Percentiles rank a stretch among this genome's conserved stretches.
Evolutionary conservation across 2,797 vertebrate genomes (phyloP).

Genomic region (Anableps anableps): DNA sequence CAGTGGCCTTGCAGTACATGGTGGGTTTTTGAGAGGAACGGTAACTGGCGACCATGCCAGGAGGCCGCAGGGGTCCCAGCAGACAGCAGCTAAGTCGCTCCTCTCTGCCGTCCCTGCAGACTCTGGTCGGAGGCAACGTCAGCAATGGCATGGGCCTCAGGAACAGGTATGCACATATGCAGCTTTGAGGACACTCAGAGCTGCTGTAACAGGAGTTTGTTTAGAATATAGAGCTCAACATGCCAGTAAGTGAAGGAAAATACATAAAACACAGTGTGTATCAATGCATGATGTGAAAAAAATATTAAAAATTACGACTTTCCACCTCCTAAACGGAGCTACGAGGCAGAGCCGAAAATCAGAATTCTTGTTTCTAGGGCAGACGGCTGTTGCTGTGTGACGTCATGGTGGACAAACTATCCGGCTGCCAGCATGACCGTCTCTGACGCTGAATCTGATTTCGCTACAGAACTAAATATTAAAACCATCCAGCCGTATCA

Average conservation of each 20-base stretch:
- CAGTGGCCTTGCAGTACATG: conserved; percentile 76
- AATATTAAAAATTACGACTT: neutral
- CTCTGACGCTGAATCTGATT: neutral
- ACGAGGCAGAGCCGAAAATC: neutral
- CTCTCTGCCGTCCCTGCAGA: conserved; percentile 97
- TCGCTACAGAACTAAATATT: neutral
- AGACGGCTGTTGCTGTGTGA: no score
- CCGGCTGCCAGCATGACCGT: no score
- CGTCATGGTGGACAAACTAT: no score
- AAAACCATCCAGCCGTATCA: neutral
- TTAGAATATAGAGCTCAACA: neutral
- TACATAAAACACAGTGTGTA: neutral
- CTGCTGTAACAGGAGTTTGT: neutral
- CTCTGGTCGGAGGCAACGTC: conserved; percentile 91
- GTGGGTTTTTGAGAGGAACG: conserved; percentile 79
- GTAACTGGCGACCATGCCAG: conserved; percentile 95
- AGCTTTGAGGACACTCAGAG: neutral
- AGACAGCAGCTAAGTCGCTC: conserved; percentile 99
- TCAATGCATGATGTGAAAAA: neutral
- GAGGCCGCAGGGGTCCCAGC: conserved; percentile 99
- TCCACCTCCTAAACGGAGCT: neutral
- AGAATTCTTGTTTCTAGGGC: no score
- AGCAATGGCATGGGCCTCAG: conserved; percentile 93
- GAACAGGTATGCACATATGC: conserved; percentile 84
- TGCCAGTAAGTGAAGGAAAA: neutral